phyloP scores from a whole-genome alignment of 1,140 invertebrate species.

The Drosophila pruinosa region DNA sequence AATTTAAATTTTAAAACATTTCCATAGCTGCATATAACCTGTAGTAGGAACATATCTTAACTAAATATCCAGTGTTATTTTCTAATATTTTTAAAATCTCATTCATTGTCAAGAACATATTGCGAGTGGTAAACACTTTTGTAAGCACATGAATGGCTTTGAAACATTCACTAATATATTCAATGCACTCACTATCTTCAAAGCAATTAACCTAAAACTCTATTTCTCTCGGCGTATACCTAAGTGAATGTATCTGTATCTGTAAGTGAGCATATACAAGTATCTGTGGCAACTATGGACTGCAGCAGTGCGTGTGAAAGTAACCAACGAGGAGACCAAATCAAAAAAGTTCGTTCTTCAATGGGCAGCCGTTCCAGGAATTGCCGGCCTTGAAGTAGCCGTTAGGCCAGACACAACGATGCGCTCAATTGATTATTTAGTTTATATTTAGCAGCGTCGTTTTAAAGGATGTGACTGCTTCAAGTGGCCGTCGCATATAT shows the following conservation, averaged over 20 bases:
- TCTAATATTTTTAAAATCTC: not conserved
- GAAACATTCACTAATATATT: not conserved
- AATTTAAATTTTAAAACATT: too few species aligned
- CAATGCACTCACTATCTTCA: not conserved
- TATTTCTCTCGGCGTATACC: constrained; percentile 1
- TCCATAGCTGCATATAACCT: too few species aligned
- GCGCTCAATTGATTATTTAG: constrained; percentile 78
- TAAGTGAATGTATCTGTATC: constrained; percentile 12
- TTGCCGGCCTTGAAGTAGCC: constrained; percentile 72
- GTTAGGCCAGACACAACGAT: constrained; percentile 59
- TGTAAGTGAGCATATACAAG: constrained; percentile 18
- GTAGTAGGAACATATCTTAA: too few species aligned
- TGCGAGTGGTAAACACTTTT: not conserved
- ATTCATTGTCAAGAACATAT: not conserved
- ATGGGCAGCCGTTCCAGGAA: constrained; percentile 67
- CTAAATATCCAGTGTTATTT: too few species aligned
- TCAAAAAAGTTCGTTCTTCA: constrained; percentile 59
- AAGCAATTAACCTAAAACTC: not conserved
- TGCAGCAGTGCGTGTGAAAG: constrained; percentile 61
- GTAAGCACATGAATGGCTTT: not conserved
- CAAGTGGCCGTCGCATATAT: constrained; percentile 53
- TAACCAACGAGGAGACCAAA: constrained; percentile 34
- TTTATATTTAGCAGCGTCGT: constrained; percentile 72
- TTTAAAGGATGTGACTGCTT: constrained; percentile 65
- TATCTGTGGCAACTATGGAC: constrained; percentile 29